These are phyloP conservation scores for Melozone crissalis DNA, from an alignment of 2,113 vertebrate species.

Conservation along the genomic window DNA sequence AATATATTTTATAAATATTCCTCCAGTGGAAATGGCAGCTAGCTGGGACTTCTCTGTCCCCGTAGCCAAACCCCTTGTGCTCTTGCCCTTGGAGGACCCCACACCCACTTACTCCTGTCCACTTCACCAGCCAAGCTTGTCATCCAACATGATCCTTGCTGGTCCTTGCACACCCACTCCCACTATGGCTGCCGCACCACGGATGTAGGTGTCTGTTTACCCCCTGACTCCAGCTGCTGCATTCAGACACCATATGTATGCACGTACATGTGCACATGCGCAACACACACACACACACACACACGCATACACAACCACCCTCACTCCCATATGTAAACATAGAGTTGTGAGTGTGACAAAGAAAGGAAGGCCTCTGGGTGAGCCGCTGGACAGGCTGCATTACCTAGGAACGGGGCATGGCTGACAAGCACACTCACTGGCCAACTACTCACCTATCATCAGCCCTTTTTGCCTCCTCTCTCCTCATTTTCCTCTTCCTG, in stretches of 20 bases:
- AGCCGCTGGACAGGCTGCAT: neutral
- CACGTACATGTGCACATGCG: neutral
- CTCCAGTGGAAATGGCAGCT: neutral
- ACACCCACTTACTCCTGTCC: neutral
- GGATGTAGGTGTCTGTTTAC: too few species aligned
- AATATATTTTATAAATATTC: neutral
- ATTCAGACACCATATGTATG: too few species aligned
- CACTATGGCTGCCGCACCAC: accelerated
- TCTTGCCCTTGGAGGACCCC: accelerated
- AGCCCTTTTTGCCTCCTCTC: neutral
- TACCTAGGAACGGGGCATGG: neutral
- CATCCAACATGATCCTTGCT: accelerated
- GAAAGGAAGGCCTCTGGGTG: neutral
- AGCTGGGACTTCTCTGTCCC: too few species aligned
- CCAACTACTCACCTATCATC: neutral
- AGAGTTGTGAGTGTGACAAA: too few species aligned
- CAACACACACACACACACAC: neutral
- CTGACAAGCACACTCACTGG: neutral
- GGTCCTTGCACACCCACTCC: neutral
- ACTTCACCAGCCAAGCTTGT: neutral
- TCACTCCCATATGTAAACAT: accelerated
- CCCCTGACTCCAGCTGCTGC: neutral
- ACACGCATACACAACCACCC: too few species aligned
- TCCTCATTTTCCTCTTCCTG: neutral
- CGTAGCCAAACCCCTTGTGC: accelerated